Percentiles rank a stretch among this genome's conserved stretches.
These are phyloP conservation scores for Aphodius sticticus DNA, from an alignment of 2,888 invertebrate genomes.

Conservation along the genomic window DNA sequence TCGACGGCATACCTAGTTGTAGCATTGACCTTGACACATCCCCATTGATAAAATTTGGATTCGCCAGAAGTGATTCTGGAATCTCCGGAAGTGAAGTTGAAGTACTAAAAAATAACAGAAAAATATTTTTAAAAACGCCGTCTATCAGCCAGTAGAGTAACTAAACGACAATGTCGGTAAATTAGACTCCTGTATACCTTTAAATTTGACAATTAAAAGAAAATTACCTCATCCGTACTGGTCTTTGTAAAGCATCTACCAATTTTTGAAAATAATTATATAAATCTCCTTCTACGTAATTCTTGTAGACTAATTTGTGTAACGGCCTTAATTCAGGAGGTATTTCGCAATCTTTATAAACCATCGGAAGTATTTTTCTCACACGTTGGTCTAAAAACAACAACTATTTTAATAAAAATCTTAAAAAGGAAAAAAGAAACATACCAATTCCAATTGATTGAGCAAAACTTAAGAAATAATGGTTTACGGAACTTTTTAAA, in stretches of 20 bases:
- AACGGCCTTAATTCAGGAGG: constrained; percentile 73
- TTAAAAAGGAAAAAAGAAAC: constrained; percentile 40
- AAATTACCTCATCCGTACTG: background rate
- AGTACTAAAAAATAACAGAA: background rate
- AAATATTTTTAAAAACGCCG: constrained; percentile 33
- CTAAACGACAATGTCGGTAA: background rate
- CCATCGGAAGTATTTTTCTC: constrained; percentile 75
- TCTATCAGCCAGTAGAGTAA: background rate
- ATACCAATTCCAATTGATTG: constrained; percentile 83
- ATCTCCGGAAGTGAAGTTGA: background rate
- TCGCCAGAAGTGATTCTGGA: background rate
- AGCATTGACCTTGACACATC: background rate
- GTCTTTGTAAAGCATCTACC: constrained; percentile 39
- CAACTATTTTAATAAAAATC: background rate
- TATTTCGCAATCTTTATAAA: constrained; percentile 70
- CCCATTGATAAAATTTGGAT: background rate
- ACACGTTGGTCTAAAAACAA: constrained; percentile 54
- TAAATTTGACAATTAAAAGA: background rate
- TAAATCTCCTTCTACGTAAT: constrained; percentile 54
- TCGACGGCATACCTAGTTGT: background rate
- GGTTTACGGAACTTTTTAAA: constrained; percentile 78
- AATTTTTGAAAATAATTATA: constrained; percentile 79
- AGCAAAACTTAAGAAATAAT: constrained; percentile 81
- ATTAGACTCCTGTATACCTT: background rate
- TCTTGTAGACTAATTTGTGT: constrained; percentile 68